A percentile compares a stretch with the other conserved stretches of the same genome.
Conservation (phyloP, 2,797 vertebrate genomes). For the Triplophysa bombifrons region DNA sequence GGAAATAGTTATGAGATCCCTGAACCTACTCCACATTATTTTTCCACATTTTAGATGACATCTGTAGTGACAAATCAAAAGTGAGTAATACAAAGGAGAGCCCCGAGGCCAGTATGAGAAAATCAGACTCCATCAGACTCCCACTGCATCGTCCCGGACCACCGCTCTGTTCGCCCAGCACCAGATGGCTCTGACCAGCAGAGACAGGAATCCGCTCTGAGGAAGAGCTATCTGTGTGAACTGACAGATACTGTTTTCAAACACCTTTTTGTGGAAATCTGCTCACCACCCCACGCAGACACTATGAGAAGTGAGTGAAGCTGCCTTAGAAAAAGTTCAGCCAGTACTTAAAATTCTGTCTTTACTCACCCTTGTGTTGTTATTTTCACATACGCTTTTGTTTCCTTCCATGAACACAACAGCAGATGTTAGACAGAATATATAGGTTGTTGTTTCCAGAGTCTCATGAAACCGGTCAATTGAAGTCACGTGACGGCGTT, state of each 20-base stretch:
- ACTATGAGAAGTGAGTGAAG: neutral
- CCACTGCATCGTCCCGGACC: neutral
- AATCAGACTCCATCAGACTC: neutral
- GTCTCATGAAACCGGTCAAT: neutral
- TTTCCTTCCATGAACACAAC: neutral
- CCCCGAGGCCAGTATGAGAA: neutral
- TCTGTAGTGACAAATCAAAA: neutral
- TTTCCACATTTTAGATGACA: neutral
- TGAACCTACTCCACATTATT: neutral
- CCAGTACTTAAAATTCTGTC: neutral
- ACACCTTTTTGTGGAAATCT: conserved; percentile 69
- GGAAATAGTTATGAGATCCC: neutral
- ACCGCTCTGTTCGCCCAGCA: neutral
- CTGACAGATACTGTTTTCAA: conserved; percentile 67
- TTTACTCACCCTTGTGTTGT: neutral
- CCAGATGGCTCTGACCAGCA: neutral
- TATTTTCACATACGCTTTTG: neutral
- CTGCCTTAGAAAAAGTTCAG: neutral
- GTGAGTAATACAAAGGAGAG: neutral
- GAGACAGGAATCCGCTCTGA: neutral
- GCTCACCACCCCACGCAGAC: conserved; percentile 21
- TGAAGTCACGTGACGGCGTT: neutral
- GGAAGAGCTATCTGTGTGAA: neutral
- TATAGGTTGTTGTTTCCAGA: neutral
- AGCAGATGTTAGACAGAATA: neutral